Evolutionary conservation across 2,888 invertebrate genomes (phyloP).

Genomic region (Nephrotoma guestfalica): DNA sequence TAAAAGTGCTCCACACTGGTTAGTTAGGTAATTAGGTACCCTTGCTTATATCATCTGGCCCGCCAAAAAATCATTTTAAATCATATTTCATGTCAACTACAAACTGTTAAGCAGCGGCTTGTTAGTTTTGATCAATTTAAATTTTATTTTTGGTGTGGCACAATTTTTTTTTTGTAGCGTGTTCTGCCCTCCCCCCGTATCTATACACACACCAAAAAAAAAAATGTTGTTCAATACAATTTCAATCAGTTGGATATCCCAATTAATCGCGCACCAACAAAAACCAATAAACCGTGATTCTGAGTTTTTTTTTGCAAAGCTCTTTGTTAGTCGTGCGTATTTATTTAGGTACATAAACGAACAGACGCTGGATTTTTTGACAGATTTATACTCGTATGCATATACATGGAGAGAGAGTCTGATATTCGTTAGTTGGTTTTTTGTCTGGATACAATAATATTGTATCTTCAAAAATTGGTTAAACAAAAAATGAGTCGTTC

Average conservation of each 20-base stretch:
- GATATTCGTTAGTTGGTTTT: neutral
- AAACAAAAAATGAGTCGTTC: neutral
- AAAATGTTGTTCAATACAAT: neutral
- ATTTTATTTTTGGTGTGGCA: neutral
- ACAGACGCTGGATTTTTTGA: neutral
- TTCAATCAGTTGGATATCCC: neutral
- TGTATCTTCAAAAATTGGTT: neutral
- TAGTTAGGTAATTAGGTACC: too few species aligned
- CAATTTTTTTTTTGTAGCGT: neutral
- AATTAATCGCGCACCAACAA: neutral
- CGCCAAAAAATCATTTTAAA: too few species aligned
- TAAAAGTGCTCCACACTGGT: too few species aligned
- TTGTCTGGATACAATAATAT: neutral
- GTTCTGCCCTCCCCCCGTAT: neutral
- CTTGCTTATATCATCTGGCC: too few species aligned
- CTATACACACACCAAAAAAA: neutral
- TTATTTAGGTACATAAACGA: neutral
- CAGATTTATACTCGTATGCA: neutral
- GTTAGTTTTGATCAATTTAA: neutral
- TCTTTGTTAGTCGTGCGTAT: neutral
- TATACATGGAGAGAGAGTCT: neutral
- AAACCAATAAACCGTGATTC: neutral
- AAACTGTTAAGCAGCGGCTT: neutral
- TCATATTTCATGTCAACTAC: neutral
- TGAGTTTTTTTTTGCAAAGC: neutral